These are phyloP conservation scores for Erythrocercus mccallii DNA, from an alignment of 2,113 vertebrate species.

Conservation along the genomic window DNA sequence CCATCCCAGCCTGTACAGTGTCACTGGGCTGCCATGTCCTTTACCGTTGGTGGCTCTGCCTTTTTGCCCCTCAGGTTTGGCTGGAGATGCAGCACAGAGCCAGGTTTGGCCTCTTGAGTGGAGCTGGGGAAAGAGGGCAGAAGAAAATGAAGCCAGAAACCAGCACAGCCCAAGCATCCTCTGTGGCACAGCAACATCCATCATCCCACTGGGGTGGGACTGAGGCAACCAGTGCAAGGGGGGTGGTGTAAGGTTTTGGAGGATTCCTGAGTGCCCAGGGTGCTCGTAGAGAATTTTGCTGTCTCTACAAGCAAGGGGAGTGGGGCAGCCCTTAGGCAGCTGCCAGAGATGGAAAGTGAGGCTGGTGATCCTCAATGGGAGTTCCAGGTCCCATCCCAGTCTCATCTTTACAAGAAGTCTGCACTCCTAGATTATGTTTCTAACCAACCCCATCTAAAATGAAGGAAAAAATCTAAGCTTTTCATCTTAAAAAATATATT, in stretches of 20 bases:
- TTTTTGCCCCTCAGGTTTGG: neutral
- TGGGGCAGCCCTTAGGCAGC: rapidly evolving
- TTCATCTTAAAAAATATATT: neutral
- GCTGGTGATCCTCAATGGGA: neutral
- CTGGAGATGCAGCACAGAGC: neutral
- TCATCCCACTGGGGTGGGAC: neutral
- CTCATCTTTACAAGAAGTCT: neutral
- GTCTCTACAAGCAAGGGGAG: neutral
- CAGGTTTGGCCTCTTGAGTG: neutral
- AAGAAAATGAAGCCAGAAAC: neutral
- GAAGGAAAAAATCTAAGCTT: neutral
- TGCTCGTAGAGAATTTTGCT: neutral
- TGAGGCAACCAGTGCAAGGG: rapidly evolving
- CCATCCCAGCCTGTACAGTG: rapidly evolving
- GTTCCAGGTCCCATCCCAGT: rapidly evolving
- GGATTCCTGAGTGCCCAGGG: neutral
- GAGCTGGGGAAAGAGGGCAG: neutral
- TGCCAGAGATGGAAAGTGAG: rapidly evolving
- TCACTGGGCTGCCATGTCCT: neutral
- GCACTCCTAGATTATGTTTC: neutral
- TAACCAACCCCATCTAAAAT: neutral
- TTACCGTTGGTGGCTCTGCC: neutral
- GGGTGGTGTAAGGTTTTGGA: neutral
- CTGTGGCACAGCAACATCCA: neutral
- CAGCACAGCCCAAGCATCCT: neutral